phyloP scores from a whole-genome alignment of 2,113 vertebrate genomes.

The Lucifuga dentata region DNA sequence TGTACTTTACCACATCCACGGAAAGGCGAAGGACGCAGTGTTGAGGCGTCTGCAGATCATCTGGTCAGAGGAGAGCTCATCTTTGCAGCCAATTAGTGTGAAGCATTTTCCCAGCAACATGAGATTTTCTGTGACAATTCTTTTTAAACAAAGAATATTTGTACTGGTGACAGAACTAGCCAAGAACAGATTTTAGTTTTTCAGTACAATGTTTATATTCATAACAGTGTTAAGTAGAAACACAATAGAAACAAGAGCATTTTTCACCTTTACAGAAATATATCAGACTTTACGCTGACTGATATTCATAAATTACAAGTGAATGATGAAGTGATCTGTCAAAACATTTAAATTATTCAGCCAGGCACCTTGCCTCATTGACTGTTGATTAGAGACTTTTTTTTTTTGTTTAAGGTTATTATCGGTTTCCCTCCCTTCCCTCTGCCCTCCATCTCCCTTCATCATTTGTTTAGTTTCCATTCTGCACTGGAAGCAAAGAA shows the following conservation, averaged over 20 bases:
- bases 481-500: conserved; percentile 53
- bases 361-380: conserved; percentile 50
- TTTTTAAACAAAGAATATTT: conserved; percentile 10
- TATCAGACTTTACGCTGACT: background rate
- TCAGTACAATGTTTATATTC: background rate
- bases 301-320: conserved; percentile 42
- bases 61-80: background rate
- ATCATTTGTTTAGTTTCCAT: conserved; percentile 48
- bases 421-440: conserved; percentile 31
- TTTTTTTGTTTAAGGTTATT: conserved; percentile 52
- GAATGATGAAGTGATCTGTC: conserved; percentile 55
- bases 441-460: conserved; percentile 13
- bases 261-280: background rate
- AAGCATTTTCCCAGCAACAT: conserved; percentile 19
- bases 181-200: conserved; percentile 4
- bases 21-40: too few relatives aligned
- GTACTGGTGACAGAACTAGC: conserved; percentile 3
- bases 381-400: conserved; percentile 76
- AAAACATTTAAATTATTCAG: conserved; percentile 77
- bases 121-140: conserved; percentile 12
- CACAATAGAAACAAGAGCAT: background rate
- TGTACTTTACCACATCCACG: conserved; percentile 37
- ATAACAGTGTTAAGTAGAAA: background rate
- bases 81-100: conserved; percentile 2
- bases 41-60: conserved; percentile 13